phyloP scores from a whole-genome alignment of 2,113 vertebrate species.

The Malurus elegans region DNA sequence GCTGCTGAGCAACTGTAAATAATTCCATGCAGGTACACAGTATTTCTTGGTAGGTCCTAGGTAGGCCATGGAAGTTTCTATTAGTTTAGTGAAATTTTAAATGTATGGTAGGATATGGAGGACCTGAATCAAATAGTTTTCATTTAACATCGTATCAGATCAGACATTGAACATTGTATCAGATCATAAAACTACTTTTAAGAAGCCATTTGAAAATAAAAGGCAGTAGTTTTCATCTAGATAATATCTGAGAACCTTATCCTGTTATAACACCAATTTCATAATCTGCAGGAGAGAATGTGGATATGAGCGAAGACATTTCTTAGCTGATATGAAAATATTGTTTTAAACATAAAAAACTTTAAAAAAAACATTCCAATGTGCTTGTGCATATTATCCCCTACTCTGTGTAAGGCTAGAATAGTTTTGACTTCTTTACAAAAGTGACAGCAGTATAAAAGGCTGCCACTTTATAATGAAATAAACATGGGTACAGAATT shows the following conservation, averaged over 20 bases:
- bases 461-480: background rate
- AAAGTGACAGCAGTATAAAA: slow-evolving; percentile 9
- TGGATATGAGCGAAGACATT: background rate
- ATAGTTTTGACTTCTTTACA: background rate
- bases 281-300: background rate
- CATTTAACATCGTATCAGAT: background rate
- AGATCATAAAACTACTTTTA: background rate
- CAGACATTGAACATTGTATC: background rate
- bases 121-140: background rate
- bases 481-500: slow-evolving; percentile 9
- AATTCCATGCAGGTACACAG: background rate
- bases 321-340: background rate
- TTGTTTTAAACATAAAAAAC: background rate
- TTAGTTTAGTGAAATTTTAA: background rate
- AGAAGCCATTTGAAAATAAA: background rate
- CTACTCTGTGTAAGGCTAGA: background rate
- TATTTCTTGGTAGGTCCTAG: background rate
- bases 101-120: background rate
- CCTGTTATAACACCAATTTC: background rate
- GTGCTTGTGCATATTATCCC: background rate
- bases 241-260: background rate
- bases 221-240: background rate
- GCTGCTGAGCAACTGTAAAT: background rate
- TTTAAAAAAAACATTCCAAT: background rate
- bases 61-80: background rate